Conservation (phyloP, 2,888 invertebrate species). For the Seladonia tumulorum region DNA sequence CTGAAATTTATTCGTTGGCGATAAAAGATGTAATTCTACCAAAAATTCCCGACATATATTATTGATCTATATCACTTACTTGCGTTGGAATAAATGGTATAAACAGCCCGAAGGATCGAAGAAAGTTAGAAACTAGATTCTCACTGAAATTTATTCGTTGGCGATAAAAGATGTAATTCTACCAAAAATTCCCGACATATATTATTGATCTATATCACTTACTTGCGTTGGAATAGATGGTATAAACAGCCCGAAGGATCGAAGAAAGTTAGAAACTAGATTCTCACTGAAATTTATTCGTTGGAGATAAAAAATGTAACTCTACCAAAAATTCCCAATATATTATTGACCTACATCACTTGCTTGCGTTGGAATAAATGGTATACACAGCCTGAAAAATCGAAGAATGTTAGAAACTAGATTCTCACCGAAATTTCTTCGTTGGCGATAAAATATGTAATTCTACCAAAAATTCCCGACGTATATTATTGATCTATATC, state of each 20-base stretch:
- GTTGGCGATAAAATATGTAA: too few species aligned
- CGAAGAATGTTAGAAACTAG: background rate
- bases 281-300: background rate
- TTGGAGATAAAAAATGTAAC: too few species aligned
- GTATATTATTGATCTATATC: too few species aligned
- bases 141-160: too few species aligned
- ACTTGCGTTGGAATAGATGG: too few species aligned
- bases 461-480: too few species aligned
- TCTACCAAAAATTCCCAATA: background rate
- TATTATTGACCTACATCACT: background rate
- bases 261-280: background rate
- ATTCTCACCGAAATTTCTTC: background rate
- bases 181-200: background rate
- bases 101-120: background rate
- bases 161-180: too few species aligned
- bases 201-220: background rate
- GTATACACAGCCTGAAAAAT: background rate
- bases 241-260: background rate
- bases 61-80: background rate
- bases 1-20: too few species aligned
- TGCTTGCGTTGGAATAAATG: too few species aligned
- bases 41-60: background rate
- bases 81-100: too few species aligned
- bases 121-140: background rate
- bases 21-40: too few species aligned